Evolutionary conservation across 1,140 invertebrate species (phyloP).

Genomic region (Trialeurodes vaporariorum): DNA sequence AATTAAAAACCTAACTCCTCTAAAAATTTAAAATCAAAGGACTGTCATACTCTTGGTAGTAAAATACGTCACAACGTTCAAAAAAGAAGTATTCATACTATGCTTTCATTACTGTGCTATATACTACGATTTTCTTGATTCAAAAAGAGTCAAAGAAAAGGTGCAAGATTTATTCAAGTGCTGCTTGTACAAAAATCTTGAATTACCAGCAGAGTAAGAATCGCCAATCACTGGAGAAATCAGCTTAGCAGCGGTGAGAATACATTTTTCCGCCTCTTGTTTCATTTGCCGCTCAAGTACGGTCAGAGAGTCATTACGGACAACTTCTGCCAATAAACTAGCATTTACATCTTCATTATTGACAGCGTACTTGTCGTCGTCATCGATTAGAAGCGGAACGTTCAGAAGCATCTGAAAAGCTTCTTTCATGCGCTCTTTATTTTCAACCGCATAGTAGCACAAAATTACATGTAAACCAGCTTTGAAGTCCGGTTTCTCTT

Average conservation of each 20-base stretch:
- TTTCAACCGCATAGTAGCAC: constrained; percentile 85
- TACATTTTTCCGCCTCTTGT: constrained; percentile 68
- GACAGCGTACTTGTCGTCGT: constrained; percentile 17
- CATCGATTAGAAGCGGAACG: constrained; percentile 58
- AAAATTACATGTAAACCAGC: constrained; percentile 80
- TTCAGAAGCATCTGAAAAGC: constrained; percentile 83
- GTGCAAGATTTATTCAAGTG: too few species aligned
- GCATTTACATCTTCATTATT: constrained; percentile 54
- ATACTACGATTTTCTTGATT: too few species aligned
- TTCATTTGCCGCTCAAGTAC: constrained; percentile 61
- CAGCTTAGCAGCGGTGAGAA: constrained; percentile 81
- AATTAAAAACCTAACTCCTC: too few species aligned
- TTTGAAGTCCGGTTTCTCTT: constrained; percentile 81
- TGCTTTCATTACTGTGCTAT: too few species aligned
- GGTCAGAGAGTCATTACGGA: constrained; percentile 67
- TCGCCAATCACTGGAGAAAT: constrained; percentile 78
- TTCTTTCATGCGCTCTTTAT: constrained; percentile 88
- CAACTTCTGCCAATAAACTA: constrained; percentile 60
- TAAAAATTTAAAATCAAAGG: too few species aligned
- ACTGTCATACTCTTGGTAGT: too few species aligned
- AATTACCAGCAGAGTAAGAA: constrained; percentile 35
- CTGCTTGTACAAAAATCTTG: too few species aligned
- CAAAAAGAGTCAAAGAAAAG: too few species aligned
- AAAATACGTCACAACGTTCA: too few species aligned
- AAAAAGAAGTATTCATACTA: too few species aligned